Percentiles rank a stretch among this genome's conserved stretches.
Conservation (phyloP, 2,888 invertebrate genomes). For the Rhimphoctona megacephalus region DNA sequence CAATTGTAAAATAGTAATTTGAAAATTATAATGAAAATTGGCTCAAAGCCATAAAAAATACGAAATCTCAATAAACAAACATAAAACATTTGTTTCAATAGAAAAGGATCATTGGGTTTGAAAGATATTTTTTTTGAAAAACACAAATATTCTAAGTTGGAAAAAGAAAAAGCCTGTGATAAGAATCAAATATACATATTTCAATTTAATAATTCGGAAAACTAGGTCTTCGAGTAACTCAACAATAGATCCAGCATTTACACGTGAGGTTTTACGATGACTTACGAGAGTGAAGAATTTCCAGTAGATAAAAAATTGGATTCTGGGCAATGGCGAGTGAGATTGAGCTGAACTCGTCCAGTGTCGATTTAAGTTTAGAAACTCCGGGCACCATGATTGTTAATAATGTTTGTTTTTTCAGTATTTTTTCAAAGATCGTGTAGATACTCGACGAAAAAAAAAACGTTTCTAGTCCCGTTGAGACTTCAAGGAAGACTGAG, state of each 20-base stretch:
- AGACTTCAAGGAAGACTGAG: conserved; percentile 44
- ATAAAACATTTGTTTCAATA: too few species aligned
- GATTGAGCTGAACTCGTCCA: conserved; percentile 47
- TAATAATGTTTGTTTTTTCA: neutral
- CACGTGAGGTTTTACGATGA: neutral
- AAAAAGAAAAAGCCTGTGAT: neutral
- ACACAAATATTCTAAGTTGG: neutral
- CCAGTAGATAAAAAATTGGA: conserved; percentile 51
- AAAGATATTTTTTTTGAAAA: neutral
- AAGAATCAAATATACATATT: neutral
- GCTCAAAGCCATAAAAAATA: too few species aligned
- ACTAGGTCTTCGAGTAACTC: neutral
- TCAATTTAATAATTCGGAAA: neutral
- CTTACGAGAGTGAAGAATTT: conserved; percentile 56
- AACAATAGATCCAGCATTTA: neutral
- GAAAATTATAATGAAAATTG: too few species aligned
- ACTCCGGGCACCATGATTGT: conserved; percentile 49
- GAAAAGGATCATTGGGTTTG: neutral
- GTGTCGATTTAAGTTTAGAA: conserved; percentile 49
- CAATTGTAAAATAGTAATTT: too few species aligned
- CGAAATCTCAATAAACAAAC: too few species aligned
- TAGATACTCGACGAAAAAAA: neutral
- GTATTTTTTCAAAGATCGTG: neutral
- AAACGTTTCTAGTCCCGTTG: conserved; percentile 24
- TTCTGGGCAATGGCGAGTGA: conserved; percentile 50